phyloP scores from a whole-genome alignment of 2,888 invertebrate species.

The Habrosyne pyritoides region DNA sequence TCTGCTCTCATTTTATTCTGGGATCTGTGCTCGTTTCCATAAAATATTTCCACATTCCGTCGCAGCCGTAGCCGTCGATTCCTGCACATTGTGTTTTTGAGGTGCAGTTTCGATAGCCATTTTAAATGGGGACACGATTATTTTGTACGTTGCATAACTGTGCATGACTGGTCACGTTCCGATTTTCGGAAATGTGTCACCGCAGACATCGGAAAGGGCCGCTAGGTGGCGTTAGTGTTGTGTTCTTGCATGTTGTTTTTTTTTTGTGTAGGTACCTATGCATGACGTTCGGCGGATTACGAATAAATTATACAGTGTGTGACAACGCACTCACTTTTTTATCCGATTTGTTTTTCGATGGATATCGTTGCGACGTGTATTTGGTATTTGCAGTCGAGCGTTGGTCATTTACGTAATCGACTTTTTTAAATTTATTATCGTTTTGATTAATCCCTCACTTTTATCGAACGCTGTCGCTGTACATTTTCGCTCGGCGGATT shows the following conservation, averaged over 20 bases:
- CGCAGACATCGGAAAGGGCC: conserved; percentile 37
- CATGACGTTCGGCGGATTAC: conserved; percentile 57
- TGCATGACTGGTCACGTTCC: conserved; percentile 42
- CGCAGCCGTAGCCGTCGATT: conserved; percentile 18
- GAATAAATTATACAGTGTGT: conserved; percentile 58
- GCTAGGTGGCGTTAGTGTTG: conserved; percentile 21
- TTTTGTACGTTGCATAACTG: conserved; percentile 41
- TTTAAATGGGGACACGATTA: conserved; percentile 37
- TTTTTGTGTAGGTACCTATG: conserved; percentile 24
- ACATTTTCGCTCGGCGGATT: conserved; percentile 23
- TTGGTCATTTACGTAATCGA: conserved; percentile 53
- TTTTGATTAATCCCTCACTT: conserved; percentile 22
- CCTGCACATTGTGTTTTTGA: conserved; percentile 22
- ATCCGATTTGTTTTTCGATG: conserved; percentile 44
- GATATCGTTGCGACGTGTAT: conserved; percentile 45
- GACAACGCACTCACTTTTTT: conserved; percentile 43
- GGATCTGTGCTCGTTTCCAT: neutral
- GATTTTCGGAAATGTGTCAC: conserved; percentile 44
- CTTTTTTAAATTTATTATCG: conserved; percentile 48
- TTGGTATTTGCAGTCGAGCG: conserved; percentile 31
- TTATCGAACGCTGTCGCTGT: conserved; percentile 11
- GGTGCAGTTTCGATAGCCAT: conserved; percentile 25
- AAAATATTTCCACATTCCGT: conserved; percentile 7
- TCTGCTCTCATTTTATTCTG: neutral
- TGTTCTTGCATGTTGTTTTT: conserved; percentile 45